Conservation (phyloP, 2,888 invertebrate genomes). For the Volucella zonaria region DNA sequence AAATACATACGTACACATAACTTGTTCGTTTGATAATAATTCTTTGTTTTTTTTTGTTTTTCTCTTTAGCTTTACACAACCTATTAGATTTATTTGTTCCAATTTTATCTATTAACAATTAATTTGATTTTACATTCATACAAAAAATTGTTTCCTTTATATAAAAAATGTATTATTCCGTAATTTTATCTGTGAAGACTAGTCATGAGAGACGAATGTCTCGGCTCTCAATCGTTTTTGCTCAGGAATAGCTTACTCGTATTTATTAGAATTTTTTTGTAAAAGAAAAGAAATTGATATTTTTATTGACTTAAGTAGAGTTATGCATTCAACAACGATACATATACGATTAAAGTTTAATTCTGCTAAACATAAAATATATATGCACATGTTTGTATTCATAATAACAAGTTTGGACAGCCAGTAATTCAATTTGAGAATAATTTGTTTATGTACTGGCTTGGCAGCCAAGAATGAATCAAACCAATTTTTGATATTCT, state of each 20-base stretch:
- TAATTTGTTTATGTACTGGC: conserved; percentile 34
- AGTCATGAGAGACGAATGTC: conserved; percentile 62
- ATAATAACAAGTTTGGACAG: conserved; percentile 59
- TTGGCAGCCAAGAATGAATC: too few species aligned
- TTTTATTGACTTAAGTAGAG: conserved; percentile 57
- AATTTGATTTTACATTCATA: conserved; percentile 42
- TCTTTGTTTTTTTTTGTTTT: conserved; percentile 23
- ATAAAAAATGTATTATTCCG: conserved; percentile 54
- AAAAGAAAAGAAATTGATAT: conserved; percentile 16
- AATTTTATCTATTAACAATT: too few species aligned
- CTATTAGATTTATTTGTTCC: conserved; percentile 48
- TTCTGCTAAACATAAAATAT: conserved; percentile 51
- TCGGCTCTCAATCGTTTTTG: conserved; percentile 31
- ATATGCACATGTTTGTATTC: not conserved
- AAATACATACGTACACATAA: conserved; percentile 33
- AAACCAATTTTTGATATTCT: too few species aligned
- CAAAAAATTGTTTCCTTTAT: conserved; percentile 50
- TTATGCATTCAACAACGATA: conserved; percentile 58
- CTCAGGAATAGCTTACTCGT: conserved; percentile 53
- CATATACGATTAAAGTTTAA: conserved; percentile 67
- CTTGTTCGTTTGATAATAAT: not conserved
- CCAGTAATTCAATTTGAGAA: conserved; percentile 41
- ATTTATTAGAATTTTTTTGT: conserved; percentile 29
- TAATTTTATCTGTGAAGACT: conserved; percentile 59
- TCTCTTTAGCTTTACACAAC: conserved; percentile 55